Conservation (phyloP, 2,113 vertebrate genomes). For the Campylomormyrus numenius region DNA sequence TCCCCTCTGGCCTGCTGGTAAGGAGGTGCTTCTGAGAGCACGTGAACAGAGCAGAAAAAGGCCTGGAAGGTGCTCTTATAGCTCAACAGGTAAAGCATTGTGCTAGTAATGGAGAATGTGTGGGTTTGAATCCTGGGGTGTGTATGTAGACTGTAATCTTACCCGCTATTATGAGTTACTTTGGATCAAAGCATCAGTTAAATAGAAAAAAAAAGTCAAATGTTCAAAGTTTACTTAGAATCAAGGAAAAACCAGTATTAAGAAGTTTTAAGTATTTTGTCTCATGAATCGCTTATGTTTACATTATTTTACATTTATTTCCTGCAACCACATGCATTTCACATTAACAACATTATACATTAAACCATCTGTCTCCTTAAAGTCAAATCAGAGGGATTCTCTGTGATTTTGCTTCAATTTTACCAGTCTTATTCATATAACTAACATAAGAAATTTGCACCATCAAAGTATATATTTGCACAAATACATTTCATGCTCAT, state of each 20-base stretch:
- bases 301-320: neutral
- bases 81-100: neutral
- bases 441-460: neutral
- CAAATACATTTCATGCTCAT: neutral
- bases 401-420: neutral
- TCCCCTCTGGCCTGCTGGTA: slow-evolving; percentile 37
- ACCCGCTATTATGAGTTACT: neutral
- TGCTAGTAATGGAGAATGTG: neutral
- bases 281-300: neutral
- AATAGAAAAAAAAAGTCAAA: neutral
- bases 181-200: neutral
- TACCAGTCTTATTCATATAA: neutral
- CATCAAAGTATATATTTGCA: neutral
- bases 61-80: neutral
- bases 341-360: neutral
- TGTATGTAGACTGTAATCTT: neutral
- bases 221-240: neutral
- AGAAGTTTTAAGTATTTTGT: neutral
- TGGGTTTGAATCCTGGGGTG: neutral
- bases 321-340: neutral
- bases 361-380: neutral
- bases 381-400: neutral
- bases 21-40: slow-evolving; percentile 39
- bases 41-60: neutral
- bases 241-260: neutral